Evolutionary conservation across 2,113 vertebrate species (phyloP), one percentile per base, ranked within the genome.

Genomic region (Dendropsophus ebraccatus): DNA sequence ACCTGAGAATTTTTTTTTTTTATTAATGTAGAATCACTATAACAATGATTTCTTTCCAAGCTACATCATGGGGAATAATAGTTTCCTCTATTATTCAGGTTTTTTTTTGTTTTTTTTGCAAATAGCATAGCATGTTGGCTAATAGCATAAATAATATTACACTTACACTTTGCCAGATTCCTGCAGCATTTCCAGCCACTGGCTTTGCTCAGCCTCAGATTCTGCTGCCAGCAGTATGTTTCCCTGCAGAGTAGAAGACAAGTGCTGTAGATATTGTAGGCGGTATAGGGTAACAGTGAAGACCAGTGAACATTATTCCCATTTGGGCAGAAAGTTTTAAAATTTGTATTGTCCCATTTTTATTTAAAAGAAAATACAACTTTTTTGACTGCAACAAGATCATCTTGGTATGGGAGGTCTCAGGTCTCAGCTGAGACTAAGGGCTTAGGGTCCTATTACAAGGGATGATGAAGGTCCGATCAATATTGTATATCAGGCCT

Each of bases 151-250:
- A 72, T 84, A 47, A 32, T 4, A 2, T 62, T 1, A 30, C 10
- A 93, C 96, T 97, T 94, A 99, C 98, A 99, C 97, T 96, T 97
- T 99, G 85, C 98, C 97, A 0, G 98, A 99, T 72, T 99, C 97
- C 89, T 97, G 97, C 69, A 99, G 94, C 95, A 98, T 96, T 90
- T 98, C 97, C 90, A 98, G 91, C 98, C 98, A 99, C 90, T 98
- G 98, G 62, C 92, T 90, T 93, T 97, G 97, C 87, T 99, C 97
- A 81, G 93, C 93, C 90, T 95, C 96, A 0, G 96, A 97, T 90
- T 99, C 98, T 0, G 97, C 97, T 13, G 97, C 98, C 92, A 99
- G 92, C 56, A 97, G 92, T 25, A 99, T 91, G 89, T 96, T 95
- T 14, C 97, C 97, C 98, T 99, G 81, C 52, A 83, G 37, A 87